Base-by-base conservation (phyloP, 2,888 invertebrate genomes). In the Nomada flava region DNA sequence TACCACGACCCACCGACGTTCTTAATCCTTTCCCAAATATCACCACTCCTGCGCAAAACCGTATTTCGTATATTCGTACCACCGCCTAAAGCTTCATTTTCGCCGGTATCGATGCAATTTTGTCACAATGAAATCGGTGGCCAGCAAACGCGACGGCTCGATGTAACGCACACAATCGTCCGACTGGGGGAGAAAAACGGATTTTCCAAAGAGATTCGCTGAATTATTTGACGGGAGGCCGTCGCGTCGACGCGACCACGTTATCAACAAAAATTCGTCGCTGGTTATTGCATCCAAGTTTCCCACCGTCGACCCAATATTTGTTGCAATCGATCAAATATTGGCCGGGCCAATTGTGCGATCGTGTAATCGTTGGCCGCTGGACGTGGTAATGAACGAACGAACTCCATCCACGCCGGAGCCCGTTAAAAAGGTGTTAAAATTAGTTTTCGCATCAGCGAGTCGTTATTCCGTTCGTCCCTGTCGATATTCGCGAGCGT, bases 391-490 rank as follows among this genome's bases (percentile, higher is more conserved):
- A 67, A 42, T 11, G 52, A 62, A 29, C 62, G 42, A 44, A 26
- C 10, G 18, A 29, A 29, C 29, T 7, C 7, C 5, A 29, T 29
- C 15, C 11, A 9, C 29, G 18, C 23, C 55, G 23, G 3, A 2
- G 18, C n/a, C 20, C 53, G 64, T 70, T n/a, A 7, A 55, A 76
- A 76, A 57, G 50, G 59, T 2, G 80, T 64, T 74, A 71, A 81
- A 71, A 81, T 83, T 80, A 77, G 82, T 81, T 80, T 81, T 68
- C 70, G 76, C 69, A 62, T 53, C 60, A 55, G 53, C 71, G 62
- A 57, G n/a, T 15, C 13, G 23, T 29, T 29, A 5, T 5, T 29
- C 29, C 29, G 29, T 29, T 7, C 29, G 29, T 7, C 29, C 29
- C 29, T 29, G 29, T 29, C 26, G 47, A 78, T 74, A 60, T 78